These are phyloP conservation scores for Platycnemis pennipes DNA, from an alignment of 2,888 invertebrate genomes.

Conservation along the genomic window DNA sequence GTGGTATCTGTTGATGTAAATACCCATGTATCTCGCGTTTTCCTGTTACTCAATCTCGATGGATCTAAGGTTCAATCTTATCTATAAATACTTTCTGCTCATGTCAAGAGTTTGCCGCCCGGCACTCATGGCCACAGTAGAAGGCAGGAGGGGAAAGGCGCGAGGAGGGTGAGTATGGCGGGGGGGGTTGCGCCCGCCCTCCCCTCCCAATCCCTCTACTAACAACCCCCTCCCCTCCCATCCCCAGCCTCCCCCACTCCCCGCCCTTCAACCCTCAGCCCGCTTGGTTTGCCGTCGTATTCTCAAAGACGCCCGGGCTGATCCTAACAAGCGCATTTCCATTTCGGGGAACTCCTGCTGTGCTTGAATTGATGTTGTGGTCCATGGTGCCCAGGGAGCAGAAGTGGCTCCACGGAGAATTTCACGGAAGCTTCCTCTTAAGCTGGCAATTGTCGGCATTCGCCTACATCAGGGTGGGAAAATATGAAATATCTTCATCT, in stretches of 20 bases:
- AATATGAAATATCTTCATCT: no score
- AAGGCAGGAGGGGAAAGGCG: neutral
- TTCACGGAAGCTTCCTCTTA: neutral
- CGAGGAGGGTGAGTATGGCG: neutral
- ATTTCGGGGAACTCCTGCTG: neutral
- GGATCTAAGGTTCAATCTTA: no score
- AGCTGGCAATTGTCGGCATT: neutral
- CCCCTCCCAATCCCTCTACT: neutral
- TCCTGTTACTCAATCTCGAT: no score
- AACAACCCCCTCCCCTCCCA: neutral
- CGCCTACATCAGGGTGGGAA: neutral
- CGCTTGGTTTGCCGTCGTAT: neutral
- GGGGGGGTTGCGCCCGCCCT: neutral
- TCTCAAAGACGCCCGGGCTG: neutral
- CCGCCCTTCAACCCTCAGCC: neutral
- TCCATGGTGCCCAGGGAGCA: neutral
- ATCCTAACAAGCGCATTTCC: neutral
- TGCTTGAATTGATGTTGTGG: neutral
- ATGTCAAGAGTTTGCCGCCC: no score
- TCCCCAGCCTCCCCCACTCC: neutral
- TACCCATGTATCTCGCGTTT: no score
- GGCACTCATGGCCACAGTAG: no score
- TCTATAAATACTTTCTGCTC: no score
- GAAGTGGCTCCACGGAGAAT: neutral
- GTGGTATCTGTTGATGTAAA: no score